These are phyloP conservation scores for Hypocryptadius cinnamomeus DNA, from an alignment of 2,113 vertebrate species.

Conservation along the genomic window DNA sequence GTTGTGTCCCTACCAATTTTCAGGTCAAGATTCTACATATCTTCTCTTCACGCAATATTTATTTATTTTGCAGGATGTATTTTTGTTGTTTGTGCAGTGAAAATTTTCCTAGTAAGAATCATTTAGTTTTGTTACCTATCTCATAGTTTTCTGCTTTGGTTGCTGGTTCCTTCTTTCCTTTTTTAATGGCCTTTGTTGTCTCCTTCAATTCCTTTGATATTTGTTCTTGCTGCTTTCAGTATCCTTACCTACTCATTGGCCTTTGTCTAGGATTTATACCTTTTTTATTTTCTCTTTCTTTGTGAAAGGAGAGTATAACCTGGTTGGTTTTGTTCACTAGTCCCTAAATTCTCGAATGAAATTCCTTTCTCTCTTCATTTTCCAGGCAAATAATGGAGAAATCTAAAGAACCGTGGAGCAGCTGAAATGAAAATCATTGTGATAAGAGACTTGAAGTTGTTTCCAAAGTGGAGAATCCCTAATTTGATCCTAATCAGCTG, in stretches of 20 bases:
- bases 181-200: neutral
- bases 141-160: neutral
- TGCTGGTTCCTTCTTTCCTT: neutral
- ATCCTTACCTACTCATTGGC: neutral
- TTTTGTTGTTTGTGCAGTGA: neutral
- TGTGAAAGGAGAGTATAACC: neutral
- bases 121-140: neutral
- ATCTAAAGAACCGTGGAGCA: neutral
- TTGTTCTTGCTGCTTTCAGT: neutral
- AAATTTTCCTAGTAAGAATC: neutral
- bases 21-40: neutral
- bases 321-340: neutral
- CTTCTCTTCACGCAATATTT: neutral
- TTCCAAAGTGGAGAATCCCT: neutral
- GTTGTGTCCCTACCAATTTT: neutral
- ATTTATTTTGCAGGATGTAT: neutral
- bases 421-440: neutral
- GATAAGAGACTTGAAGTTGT: neutral
- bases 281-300: neutral
- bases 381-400: neutral
- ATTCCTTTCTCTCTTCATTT: neutral
- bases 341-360: neutral
- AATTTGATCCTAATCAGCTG: constrained; percentile 15
- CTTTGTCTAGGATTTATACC: neutral
- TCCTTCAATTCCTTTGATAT: neutral